phyloP scores from a whole-genome alignment of 2,113 vertebrate species.

The Panthera leo region DNA sequence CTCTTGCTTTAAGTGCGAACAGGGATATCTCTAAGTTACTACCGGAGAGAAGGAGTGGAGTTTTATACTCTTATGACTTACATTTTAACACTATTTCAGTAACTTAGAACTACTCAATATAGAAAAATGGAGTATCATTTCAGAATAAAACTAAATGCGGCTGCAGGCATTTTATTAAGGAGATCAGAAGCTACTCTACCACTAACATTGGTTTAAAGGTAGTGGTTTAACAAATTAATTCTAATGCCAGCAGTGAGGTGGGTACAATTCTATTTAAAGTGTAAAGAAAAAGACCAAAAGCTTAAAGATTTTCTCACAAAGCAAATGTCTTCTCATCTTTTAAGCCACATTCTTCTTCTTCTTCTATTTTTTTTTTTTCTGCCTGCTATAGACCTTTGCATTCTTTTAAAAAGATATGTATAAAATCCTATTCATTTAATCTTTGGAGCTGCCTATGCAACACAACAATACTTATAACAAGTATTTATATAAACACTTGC shows the following conservation, averaged over 20 bases:
- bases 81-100: neutral
- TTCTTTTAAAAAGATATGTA: conserved; percentile 33
- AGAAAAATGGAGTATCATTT: neutral
- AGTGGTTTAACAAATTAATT: conserved; percentile 45
- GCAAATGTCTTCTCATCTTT: conserved; percentile 12
- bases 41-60: neutral
- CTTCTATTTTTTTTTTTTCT: neutral
- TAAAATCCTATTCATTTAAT: neutral
- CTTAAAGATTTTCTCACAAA: neutral
- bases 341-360: neutral
- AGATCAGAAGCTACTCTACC: neutral
- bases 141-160: neutral
- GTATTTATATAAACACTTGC: conserved; percentile 11
- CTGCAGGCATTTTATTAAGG: conserved; percentile 37
- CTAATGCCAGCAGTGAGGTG: conserved; percentile 56
- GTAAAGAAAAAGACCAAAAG: conserved; percentile 60
- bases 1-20: neutral
- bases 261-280: neutral
- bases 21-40: neutral
- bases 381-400: neutral
- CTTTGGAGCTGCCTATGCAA: neutral
- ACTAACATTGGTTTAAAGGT: conserved; percentile 34
- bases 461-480: neutral
- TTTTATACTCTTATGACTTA: neutral
- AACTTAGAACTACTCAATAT: neutral